Conservation (phyloP, 2,113 vertebrate genomes). For the Bungarus multicinctus region DNA sequence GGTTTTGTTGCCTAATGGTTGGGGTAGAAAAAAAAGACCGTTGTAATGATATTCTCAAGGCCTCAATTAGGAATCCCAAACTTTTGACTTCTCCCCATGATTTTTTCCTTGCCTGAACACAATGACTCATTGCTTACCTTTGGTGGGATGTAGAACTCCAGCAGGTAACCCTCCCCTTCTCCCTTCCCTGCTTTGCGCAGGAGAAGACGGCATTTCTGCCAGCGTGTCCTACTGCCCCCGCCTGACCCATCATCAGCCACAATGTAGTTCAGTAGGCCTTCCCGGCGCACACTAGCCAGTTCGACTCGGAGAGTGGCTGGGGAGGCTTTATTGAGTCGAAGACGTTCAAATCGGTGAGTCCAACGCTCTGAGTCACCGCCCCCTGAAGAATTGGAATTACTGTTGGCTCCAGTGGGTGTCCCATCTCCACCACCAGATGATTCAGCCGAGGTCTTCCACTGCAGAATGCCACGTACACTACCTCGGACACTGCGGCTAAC, state of each 20-base stretch:
- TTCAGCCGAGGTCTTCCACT: slow-evolving; percentile 83
- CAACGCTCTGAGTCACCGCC: slow-evolving; percentile 81
- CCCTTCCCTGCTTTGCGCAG: slow-evolving; percentile 75
- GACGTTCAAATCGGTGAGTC: slow-evolving; percentile 86
- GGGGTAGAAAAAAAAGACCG: neutral
- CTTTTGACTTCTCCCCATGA: neutral
- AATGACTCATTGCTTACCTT: slow-evolving; percentile 71
- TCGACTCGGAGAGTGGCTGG: slow-evolving; percentile 5
- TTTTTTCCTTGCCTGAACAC: neutral
- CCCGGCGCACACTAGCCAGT: slow-evolving; percentile 58
- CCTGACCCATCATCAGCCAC: slow-evolving; percentile 66
- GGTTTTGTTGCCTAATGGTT: slow-evolving; percentile 79
- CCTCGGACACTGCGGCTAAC: slow-evolving; percentile 87
- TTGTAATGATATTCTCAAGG: too few species aligned
- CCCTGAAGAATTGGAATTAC: slow-evolving; percentile 72
- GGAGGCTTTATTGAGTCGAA: slow-evolving; percentile 74
- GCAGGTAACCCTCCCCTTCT: slow-evolving; percentile 77
- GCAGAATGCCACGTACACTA: slow-evolving; percentile 86
- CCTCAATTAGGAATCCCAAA: neutral
- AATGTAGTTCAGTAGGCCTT: slow-evolving; percentile 69
- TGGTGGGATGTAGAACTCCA: slow-evolving; percentile 91
- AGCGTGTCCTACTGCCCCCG: slow-evolving; percentile 61
- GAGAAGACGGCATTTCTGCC: slow-evolving; percentile 88
- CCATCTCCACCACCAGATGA: slow-evolving; percentile 58
- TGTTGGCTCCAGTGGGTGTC: slow-evolving; percentile 74